These are phyloP conservation scores for Drosophila antonietae DNA, from an alignment of 2,888 invertebrate genomes.

Conservation along the genomic window DNA sequence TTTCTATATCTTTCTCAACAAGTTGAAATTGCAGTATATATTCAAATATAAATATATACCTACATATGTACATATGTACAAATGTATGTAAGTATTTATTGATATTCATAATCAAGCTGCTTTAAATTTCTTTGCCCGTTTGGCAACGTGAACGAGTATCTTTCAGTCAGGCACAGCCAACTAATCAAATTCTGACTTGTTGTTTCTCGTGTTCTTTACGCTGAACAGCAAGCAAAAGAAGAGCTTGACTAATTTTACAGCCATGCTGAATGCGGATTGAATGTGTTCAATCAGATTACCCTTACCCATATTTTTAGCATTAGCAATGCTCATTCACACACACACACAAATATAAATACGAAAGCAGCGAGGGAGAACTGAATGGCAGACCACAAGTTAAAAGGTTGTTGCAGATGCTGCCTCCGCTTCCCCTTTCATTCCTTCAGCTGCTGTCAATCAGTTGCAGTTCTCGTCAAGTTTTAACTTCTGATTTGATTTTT, in stretches of 20 bases:
- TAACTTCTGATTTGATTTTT: conserved; percentile 20
- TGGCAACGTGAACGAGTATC: neutral
- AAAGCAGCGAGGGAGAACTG: neutral
- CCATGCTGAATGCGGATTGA: neutral
- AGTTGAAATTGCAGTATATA: neutral
- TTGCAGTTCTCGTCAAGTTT: conserved; percentile 21
- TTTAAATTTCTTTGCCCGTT: neutral
- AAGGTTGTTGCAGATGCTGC: conserved; percentile 2
- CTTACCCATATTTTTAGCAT: neutral
- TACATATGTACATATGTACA: neutral
- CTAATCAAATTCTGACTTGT: neutral
- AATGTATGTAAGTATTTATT: neutral
- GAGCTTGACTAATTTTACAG: conserved; percentile 14
- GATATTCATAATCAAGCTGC: too few relatives aligned
- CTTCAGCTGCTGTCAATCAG: conserved; percentile 27
- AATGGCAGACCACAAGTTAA: neutral
- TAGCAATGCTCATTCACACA: neutral
- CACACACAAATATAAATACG: neutral
- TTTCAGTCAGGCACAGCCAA: neutral
- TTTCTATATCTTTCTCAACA: neutral
- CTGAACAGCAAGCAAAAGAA: neutral
- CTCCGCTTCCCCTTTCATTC: neutral
- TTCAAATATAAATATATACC: neutral
- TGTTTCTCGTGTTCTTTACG: neutral
- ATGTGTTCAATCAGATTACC: conserved; percentile 10